These are phyloP conservation scores for Catostomus latipinnis DNA, from an alignment of 2,797 vertebrate species.

Conservation along the genomic window DNA sequence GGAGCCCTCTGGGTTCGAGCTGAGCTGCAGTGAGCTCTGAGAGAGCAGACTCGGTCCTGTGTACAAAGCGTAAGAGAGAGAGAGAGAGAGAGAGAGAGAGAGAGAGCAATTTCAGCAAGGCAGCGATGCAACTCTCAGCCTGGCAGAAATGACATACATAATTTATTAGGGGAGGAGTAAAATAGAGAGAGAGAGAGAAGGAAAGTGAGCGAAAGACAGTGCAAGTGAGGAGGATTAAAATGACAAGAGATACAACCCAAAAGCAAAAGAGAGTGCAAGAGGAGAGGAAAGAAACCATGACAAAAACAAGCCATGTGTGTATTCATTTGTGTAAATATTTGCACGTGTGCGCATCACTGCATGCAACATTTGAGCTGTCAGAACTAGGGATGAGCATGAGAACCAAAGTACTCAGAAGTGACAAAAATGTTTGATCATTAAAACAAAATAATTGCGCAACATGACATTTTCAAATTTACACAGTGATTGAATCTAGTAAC, in stretches of 20 bases:
- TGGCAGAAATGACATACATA: conserved; percentile 83
- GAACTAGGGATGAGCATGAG: no score
- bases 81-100: conserved; percentile 61
- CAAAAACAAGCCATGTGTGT: not conserved
- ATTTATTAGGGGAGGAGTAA: conserved; percentile 82
- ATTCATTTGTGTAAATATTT: no score
- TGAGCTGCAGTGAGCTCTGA: conserved; percentile 98
- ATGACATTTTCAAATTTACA: no score
- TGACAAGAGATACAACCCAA: conserved; percentile 30
- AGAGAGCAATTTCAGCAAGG: conserved; percentile 82
- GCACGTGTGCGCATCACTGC: no score
- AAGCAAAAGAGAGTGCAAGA: conserved; percentile 1
- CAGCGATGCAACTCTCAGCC: conserved; percentile 82
- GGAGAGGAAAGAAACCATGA: conserved; percentile 16
- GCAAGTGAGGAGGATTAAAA: conserved; percentile 11
- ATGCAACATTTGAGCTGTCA: no score
- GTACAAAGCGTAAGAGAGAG: conserved; percentile 51
- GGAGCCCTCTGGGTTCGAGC: conserved; percentile 96
- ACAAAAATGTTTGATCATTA: no score
- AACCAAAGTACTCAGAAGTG: no score
- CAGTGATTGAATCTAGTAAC: no score
- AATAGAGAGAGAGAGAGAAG: conserved; percentile 67
- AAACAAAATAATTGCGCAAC: no score
- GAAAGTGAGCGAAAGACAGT: conserved; percentile 69
- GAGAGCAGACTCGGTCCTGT: conserved; percentile 95